Base-by-base conservation (phyloP, 53 echinoderm and acorn worm genomes). In the Echinarachnius parma region DNA sequence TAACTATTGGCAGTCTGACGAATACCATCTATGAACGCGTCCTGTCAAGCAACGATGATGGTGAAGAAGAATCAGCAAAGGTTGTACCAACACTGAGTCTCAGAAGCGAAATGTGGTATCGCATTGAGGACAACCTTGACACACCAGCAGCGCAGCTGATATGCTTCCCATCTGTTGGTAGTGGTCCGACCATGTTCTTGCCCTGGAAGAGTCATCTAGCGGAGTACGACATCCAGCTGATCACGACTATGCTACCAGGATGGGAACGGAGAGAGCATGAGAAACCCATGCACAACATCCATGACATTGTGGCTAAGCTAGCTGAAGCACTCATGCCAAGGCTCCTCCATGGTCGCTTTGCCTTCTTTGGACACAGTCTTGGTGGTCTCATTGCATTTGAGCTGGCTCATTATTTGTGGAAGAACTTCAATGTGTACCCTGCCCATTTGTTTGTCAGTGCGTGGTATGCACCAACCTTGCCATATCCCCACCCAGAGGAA, bases 241-340 rank as follows among this genome's bases (percentile, higher is more conserved):
- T 88, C 1, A 80, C 82, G 2, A 79, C 88, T 5, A 82, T 88
- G 53, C 78, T 92, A 1, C 98, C 98, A 4, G 92, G 98, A 36
- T 98, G 98, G 98, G 92, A 98, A 58, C 83, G 92, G 8, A 64
- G 98, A 10, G 98, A 98, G 52, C 82, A 83, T 20, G 98, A 98
- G 44, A 77, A 80, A 61, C 98, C 98, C 1, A 35, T 83, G 28
- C 75, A 77, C n/a, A 88, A 88, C 34, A 80, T 98, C 42, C 59
- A 64, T 11, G 98, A 98, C 21, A 66, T 98, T 5, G 86, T 98
- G n/a, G 37, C 65, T 2, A 77, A 80, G 15, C 66, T 98, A 22
- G 80, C 88, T 21, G 92, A 98, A 2, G 91, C 67, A 23, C 66
- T 98, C 3, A 50, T 82, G 49, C 91, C 91, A 49, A 67, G 71